Evolutionary conservation across 2,888 invertebrate species (phyloP).

Genomic region (Volucella inanis): DNA sequence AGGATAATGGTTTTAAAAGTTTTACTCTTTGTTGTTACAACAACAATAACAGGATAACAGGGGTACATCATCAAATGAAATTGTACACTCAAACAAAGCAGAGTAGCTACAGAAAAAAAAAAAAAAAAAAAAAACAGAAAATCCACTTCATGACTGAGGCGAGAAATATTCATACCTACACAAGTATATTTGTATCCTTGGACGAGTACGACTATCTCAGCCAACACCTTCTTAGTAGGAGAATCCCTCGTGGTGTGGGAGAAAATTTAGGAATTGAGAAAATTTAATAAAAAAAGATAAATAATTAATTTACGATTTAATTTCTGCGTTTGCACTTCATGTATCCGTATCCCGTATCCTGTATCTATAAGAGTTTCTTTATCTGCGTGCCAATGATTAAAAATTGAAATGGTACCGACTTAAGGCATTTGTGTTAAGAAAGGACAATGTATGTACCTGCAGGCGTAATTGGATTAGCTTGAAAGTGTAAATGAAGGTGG

Average conservation of each 20-base stretch:
- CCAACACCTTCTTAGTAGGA: conserved; percentile 5
- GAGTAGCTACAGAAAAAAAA: not conserved
- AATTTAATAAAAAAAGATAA: conserved; percentile 72
- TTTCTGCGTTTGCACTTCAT: conserved; percentile 68
- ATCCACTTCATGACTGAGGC: conserved; percentile 5
- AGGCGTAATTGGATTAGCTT: conserved; percentile 59
- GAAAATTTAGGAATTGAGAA: conserved; percentile 61
- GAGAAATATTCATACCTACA: not conserved
- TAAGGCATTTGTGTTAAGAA: conserved; percentile 15
- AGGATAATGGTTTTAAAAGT: conserved; percentile 72
- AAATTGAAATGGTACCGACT: conserved; percentile 56
- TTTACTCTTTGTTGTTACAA: conserved; percentile 66
- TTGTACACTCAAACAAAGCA: conserved; percentile 56
- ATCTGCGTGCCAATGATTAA: conserved; percentile 62
- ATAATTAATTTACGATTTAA: conserved; percentile 75
- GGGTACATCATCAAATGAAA: conserved; percentile 70
- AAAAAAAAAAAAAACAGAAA: conserved; percentile 16
- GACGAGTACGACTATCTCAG: too few species aligned
- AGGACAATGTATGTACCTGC: conserved; percentile 3
- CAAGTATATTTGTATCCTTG: conserved; percentile 18
- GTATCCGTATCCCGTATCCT: conserved; percentile 12
- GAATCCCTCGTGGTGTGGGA: conserved; percentile 1
- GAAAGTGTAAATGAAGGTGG: conserved; percentile 36
- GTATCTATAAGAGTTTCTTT: not conserved
- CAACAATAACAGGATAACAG: conserved; percentile 40